phyloP scores from a whole-genome alignment of 2,797 vertebrate genomes.

The Alca torda region DNA sequence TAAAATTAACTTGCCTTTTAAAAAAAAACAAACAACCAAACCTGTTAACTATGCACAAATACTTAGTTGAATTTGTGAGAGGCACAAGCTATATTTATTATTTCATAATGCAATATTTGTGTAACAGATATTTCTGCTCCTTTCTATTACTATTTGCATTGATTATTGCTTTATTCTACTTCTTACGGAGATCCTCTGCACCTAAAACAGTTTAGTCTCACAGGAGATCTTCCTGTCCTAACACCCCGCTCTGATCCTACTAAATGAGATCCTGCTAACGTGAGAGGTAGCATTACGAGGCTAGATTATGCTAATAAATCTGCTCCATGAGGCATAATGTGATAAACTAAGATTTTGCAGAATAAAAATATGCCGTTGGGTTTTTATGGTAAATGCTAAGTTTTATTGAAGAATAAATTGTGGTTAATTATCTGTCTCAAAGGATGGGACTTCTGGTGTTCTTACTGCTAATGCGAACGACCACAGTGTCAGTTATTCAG shows the following conservation, averaged over 20 bases:
- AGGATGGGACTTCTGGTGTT: background rate
- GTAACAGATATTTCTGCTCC: background rate
- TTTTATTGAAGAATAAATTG: constrained; percentile 29
- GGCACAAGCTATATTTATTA: background rate
- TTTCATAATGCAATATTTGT: background rate
- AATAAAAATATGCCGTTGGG: background rate
- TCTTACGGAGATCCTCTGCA: background rate
- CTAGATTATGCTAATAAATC: background rate
- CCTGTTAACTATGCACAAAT: background rate
- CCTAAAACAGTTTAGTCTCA: background rate
- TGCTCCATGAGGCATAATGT: background rate
- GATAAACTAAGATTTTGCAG: background rate
- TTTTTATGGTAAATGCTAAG: background rate
- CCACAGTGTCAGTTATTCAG: background rate
- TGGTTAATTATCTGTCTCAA: constrained; percentile 19
- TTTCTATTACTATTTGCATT: background rate
- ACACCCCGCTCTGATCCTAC: background rate
- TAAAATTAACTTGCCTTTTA: background rate
- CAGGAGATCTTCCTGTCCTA: background rate
- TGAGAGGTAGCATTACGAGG: background rate
- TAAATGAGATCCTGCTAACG: background rate
- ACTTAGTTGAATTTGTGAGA: background rate
- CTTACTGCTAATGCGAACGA: background rate
- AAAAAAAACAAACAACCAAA: no score
- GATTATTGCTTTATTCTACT: background rate